Evolutionary conservation across 2,888 invertebrate species (phyloP).

Genomic region (Drosophila buzzatii): DNA sequence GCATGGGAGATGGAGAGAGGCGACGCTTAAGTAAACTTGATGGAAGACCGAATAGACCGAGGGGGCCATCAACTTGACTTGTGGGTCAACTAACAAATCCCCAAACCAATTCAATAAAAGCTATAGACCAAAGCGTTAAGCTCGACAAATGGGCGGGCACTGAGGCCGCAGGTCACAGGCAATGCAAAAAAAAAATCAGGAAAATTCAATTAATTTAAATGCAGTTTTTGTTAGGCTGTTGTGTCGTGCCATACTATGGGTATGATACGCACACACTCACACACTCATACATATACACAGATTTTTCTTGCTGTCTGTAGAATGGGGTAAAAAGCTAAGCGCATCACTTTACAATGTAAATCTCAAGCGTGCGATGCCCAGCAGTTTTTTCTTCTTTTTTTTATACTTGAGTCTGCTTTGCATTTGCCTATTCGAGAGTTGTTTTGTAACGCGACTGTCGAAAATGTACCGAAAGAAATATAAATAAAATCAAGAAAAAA

Average conservation of each 20-base stretch:
- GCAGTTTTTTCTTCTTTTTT: slow-evolving; percentile 20
- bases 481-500: slow-evolving; percentile 14
- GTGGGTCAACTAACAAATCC: slow-evolving; percentile 69
- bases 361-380: slow-evolving; percentile 77
- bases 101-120: slow-evolving; percentile 81
- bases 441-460: slow-evolving; percentile 52
- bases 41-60: not conserved
- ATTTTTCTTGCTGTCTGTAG: not conserved
- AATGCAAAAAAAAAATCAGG: slow-evolving; percentile 45
- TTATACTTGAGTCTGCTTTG: slow-evolving; percentile 52
- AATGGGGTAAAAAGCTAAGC: slow-evolving; percentile 25
- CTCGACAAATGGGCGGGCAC: not conserved
- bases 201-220: slow-evolving; percentile 80
- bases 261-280: slow-evolving; percentile 1
- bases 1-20: slow-evolving; percentile 45
- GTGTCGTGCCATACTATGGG: slow-evolving; percentile 13
- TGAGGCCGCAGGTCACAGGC: slow-evolving; percentile 3
- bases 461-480: slow-evolving; percentile 29
- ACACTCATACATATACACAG: not conserved
- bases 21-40: slow-evolving; percentile 64
- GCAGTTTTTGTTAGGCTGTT: slow-evolving; percentile 66
- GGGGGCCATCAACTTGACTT: slow-evolving; percentile 53
- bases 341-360: slow-evolving; percentile 81
- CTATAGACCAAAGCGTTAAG: slow-evolving; percentile 50
- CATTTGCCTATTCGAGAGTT: slow-evolving; percentile 59